Conservation (phyloP, 2,888 invertebrate species). For the Melieria omissa region DNA sequence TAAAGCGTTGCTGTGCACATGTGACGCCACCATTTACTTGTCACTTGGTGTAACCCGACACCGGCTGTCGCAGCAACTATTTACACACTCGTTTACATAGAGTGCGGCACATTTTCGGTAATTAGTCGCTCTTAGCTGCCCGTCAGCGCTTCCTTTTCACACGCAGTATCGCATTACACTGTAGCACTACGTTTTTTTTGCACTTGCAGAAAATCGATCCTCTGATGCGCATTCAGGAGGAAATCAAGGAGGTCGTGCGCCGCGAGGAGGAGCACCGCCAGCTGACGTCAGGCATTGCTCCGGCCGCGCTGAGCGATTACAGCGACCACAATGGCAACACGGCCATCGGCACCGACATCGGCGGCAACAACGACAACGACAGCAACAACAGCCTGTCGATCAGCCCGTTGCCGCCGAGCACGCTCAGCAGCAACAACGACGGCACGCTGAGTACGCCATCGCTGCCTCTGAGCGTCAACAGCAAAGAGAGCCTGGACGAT, state of each 20-base stretch:
- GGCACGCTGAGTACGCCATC: constrained; percentile 54
- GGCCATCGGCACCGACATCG: constrained; percentile 40
- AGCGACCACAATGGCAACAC: constrained; percentile 37
- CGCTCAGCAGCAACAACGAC: constrained; percentile 51
- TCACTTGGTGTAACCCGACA: no score
- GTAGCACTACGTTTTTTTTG: background rate
- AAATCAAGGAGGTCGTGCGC: constrained; percentile 87
- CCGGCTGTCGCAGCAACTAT: no score
- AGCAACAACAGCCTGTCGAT: constrained; percentile 41
- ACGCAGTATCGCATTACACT: no score
- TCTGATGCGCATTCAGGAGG: constrained; percentile 85
- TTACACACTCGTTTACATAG: no score
- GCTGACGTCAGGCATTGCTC: constrained; percentile 57
- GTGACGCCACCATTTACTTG: no score
- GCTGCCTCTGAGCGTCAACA: constrained; percentile 59
- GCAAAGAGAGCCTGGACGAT: constrained; percentile 62
- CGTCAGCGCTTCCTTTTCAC: no score
- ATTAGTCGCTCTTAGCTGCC: no score
- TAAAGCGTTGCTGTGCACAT: no score
- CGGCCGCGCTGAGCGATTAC: constrained; percentile 49
- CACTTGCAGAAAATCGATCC: constrained; percentile 74
- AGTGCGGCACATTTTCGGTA: no score
- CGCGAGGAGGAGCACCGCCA: constrained; percentile 82
- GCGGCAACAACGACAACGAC: constrained; percentile 43
- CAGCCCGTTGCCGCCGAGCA: constrained; percentile 41